Conservation (phyloP, 2,888 invertebrate genomes). For the Torymus aiolomorphi region DNA sequence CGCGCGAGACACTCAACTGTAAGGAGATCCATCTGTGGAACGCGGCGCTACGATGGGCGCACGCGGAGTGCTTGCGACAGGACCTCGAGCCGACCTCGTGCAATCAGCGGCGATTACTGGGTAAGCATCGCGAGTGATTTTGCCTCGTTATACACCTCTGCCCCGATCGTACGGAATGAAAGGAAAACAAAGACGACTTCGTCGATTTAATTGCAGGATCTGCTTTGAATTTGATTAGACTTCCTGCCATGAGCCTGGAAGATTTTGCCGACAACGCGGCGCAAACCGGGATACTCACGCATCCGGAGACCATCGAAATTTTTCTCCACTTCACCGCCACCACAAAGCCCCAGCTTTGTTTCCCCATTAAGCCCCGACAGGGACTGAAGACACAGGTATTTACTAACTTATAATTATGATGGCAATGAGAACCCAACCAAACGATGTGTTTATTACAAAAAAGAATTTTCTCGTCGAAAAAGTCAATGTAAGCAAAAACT, state of each 20-base stretch:
- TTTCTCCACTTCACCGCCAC: slow-evolving; percentile 96
- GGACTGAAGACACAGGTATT: slow-evolving; percentile 91
- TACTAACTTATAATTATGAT: not conserved
- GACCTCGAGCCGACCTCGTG: slow-evolving; percentile 88
- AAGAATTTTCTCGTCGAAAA: too few relatives aligned
- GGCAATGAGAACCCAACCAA: too few relatives aligned
- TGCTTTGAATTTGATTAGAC: slow-evolving; percentile 89
- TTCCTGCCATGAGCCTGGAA: slow-evolving; percentile 95
- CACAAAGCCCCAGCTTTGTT: slow-evolving; percentile 88
- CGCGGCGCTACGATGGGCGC: slow-evolving; percentile 95
- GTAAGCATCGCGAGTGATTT: slow-evolving; percentile 60
- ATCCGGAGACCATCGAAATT: slow-evolving; percentile 95
- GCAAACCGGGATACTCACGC: slow-evolving; percentile 92
- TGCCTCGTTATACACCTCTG: slow-evolving; percentile 5
- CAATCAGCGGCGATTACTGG: slow-evolving; percentile 78
- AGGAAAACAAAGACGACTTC: slow-evolving; percentile 21
- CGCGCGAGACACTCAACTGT: slow-evolving; percentile 95
- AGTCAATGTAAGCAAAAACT: not conserved
- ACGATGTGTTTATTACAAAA: too few relatives aligned
- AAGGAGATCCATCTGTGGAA: slow-evolving; percentile 94
- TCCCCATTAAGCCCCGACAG: slow-evolving; percentile 88
- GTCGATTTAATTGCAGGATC: slow-evolving; percentile 67
- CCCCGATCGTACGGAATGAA: slow-evolving; percentile 14
- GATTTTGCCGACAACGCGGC: slow-evolving; percentile 97
- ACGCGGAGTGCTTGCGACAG: slow-evolving; percentile 90